phyloP scores from a whole-genome alignment of 2,888 invertebrate genomes.

The Graphium colonna region DNA sequence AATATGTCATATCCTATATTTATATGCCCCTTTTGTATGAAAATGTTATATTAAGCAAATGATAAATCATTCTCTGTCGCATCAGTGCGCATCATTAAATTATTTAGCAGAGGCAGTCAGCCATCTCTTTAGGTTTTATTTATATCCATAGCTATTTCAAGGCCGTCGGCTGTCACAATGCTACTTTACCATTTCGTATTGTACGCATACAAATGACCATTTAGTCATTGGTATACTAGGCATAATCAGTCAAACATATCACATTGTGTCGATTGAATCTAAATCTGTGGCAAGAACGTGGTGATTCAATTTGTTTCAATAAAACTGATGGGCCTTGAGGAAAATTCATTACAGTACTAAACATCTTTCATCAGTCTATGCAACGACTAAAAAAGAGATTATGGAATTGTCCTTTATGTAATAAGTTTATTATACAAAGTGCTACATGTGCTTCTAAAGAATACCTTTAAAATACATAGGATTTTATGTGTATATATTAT shows the following conservation, averaged over 20 bases:
- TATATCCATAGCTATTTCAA: slow-evolving; percentile 31
- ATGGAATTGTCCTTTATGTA: too few relatives aligned
- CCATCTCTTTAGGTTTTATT: slow-evolving; percentile 11
- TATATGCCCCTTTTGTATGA: too few relatives aligned
- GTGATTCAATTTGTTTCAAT: slow-evolving; percentile 2
- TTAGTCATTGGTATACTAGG: slow-evolving; percentile 21
- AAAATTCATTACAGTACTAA: not conserved
- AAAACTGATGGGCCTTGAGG: not conserved
- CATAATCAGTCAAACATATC: slow-evolving; percentile 33
- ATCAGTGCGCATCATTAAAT: not conserved
- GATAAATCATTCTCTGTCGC: not conserved
- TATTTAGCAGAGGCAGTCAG: slow-evolving; percentile 7
- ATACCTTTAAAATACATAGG: too few relatives aligned
- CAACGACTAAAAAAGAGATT: too few relatives aligned
- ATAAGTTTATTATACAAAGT: too few relatives aligned
- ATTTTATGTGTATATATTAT: too few relatives aligned
- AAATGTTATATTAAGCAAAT: not conserved
- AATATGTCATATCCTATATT: too few relatives aligned
- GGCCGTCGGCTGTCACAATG: slow-evolving; percentile 35
- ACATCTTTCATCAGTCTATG: too few relatives aligned
- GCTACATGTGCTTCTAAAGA: too few relatives aligned
- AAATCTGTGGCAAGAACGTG: slow-evolving; percentile 11
- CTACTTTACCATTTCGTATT: slow-evolving; percentile 26
- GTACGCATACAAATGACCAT: slow-evolving; percentile 39
- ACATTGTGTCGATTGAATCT: slow-evolving; percentile 24